phyloP scores from a whole-genome alignment of 2,113 vertebrate species.

The Drymodes brunneopygia region DNA sequence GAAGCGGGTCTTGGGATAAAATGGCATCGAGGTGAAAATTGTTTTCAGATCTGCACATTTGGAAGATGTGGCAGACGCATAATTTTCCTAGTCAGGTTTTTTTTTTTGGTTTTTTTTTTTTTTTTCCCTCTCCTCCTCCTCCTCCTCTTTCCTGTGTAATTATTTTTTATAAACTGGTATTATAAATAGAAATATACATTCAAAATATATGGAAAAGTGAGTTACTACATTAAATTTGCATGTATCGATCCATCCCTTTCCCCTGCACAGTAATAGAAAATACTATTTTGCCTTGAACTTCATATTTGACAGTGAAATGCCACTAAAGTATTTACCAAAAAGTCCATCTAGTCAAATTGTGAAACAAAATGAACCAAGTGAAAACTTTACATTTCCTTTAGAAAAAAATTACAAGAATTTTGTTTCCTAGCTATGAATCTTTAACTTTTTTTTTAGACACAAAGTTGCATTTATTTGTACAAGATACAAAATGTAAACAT shows the following conservation, averaged over 20 bases:
- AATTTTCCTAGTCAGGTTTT: conserved; percentile 74
- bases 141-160: conserved; percentile 60
- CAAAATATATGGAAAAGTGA: conserved; percentile 87
- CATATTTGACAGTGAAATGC: conserved; percentile 87
- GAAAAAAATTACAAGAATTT: conserved; percentile 88
- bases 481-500: conserved; percentile 99
- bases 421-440: conserved; percentile 85
- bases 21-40: conserved; percentile 73
- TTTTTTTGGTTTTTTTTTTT: background rate
- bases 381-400: conserved; percentile 85
- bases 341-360: conserved; percentile 85
- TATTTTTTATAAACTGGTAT: conserved; percentile 87
- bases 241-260: conserved; percentile 84
- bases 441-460: conserved; percentile 86
- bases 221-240: conserved; percentile 83
- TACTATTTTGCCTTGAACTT: conserved; percentile 87
- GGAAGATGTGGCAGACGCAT: conserved; percentile 74
- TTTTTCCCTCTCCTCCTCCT: too few relatives aligned
- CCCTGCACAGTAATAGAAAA: conserved; percentile 88
- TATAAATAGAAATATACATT: conserved; percentile 89
- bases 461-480: conserved; percentile 94
- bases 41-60: conserved; percentile 73
- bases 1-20: conserved; percentile 78
- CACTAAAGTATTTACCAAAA: conserved; percentile 87
- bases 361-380: conserved; percentile 88